A percentile compares a stretch with the other conserved stretches of the same genome.
Conservation (phyloP, 2,888 invertebrate species). For the Pemphredon lugubris region DNA sequence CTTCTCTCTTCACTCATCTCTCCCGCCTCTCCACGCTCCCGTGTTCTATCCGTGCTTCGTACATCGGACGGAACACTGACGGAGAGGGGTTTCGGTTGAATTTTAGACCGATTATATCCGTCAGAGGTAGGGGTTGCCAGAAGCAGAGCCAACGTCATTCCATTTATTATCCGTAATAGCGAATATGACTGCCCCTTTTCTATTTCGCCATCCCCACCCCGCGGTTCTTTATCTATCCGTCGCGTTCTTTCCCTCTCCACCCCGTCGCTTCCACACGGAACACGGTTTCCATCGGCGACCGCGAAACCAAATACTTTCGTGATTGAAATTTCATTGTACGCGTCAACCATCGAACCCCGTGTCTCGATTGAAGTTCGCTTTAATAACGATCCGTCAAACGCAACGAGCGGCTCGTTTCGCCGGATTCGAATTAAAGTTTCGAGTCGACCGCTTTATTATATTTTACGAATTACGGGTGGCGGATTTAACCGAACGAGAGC, state of each 20-base stretch:
- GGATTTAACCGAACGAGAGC: background rate
- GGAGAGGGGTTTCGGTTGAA: conserved; percentile 40
- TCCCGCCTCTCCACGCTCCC: too few relatives aligned
- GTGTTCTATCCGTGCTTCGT: conserved; percentile 20
- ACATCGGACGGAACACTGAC: conserved; percentile 26
- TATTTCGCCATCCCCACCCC: conserved; percentile 13
- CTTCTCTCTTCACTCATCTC: conserved; percentile 7
- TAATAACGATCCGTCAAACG: conserved; percentile 60
- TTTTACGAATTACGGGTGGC: conserved; percentile 14
- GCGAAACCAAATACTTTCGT: conserved; percentile 56
- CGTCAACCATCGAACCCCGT: conserved; percentile 45
- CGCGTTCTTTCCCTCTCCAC: background rate
- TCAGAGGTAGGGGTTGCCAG: conserved; percentile 44
- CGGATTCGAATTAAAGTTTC: conserved; percentile 32
- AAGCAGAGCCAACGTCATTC: conserved; percentile 32
- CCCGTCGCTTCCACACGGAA: background rate
- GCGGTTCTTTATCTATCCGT: conserved; percentile 2
- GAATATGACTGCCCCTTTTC: conserved; percentile 29
- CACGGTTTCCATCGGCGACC: conserved; percentile 20
- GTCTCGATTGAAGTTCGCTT: conserved; percentile 39
- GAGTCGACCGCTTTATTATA: conserved; percentile 21
- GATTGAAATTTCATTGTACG: conserved; percentile 63
- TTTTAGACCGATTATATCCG: conserved; percentile 60
- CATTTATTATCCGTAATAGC: conserved; percentile 57
- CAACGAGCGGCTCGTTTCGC: conserved; percentile 22